A percentile compares a stretch with the other conserved stretches of the same genome.
These are phyloP conservation scores for human DNA, from an alignment of 2,113 vertebrate genomes.

Conservation along the genomic window GRCh38 chr2:239371501-239372000, in stretches of 20 bases:
- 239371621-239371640: background rate
- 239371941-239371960: accelerated
- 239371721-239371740: accelerated
- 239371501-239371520: too few species aligned
- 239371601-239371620: background rate
- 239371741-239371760: accelerated
- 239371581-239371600: too few species aligned
- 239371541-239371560: too few species aligned
- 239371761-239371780: background rate
- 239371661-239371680: background rate
- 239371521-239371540: too few species aligned
- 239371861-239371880: background rate
- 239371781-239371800: background rate
- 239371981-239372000: background rate
- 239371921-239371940: accelerated
- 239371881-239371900: accelerated
- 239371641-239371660: background rate
- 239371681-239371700: background rate
- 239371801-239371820: accelerated
- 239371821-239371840: too few species aligned
- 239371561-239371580: too few species aligned
- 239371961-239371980: background rate
- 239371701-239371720: background rate
- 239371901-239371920: accelerated
- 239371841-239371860: accelerated